Conservation (phyloP, 2,888 invertebrate genomes). For the Ligdia adustata region DNA sequence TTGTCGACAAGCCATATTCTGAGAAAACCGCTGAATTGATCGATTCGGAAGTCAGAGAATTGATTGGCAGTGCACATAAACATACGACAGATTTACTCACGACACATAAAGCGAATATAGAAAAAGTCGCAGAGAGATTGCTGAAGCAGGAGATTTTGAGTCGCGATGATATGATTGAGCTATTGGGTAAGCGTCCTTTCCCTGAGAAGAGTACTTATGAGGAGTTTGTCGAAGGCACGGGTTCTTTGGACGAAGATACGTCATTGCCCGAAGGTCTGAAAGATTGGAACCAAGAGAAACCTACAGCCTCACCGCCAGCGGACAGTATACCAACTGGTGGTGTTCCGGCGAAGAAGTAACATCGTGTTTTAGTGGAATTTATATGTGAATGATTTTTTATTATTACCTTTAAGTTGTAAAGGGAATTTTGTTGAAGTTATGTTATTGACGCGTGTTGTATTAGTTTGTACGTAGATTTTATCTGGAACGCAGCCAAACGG, state of each 20-base stretch:
- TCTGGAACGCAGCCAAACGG: too few species aligned
- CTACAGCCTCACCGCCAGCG: slow-evolving; percentile 46
- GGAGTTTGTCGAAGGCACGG: slow-evolving; percentile 99
- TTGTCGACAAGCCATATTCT: slow-evolving; percentile 98
- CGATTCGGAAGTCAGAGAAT: slow-evolving; percentile 92
- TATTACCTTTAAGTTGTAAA: slow-evolving; percentile 73
- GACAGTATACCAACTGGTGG: slow-evolving; percentile 53
- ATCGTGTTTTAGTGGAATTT: slow-evolving; percentile 53
- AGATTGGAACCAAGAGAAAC: slow-evolving; percentile 94
- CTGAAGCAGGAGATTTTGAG: slow-evolving; percentile 97
- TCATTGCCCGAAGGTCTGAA: slow-evolving; percentile 96
- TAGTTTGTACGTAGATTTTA: too few species aligned
- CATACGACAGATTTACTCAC: slow-evolving; percentile 91
- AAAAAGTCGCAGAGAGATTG: slow-evolving; percentile 93
- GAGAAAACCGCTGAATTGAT: slow-evolving; percentile 98
- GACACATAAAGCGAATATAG: slow-evolving; percentile 93
- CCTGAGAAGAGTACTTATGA: slow-evolving; percentile 99
- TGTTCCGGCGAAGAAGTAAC: slow-evolving; percentile 61
- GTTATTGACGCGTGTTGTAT: slow-evolving; percentile 44
- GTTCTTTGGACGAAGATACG: slow-evolving; percentile 98
- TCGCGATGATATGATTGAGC: slow-evolving; percentile 98
- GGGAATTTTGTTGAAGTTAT: slow-evolving; percentile 53
- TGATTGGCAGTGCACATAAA: slow-evolving; percentile 87
- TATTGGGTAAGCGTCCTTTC: slow-evolving; percentile 97
- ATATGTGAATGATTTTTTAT: slow-evolving; percentile 73